A percentile compares a stretch with the other conserved stretches of the same genome.
These are phyloP conservation scores for Calephelis virginiensis DNA, from an alignment of 1,140 invertebrate genomes.

Conservation along the genomic window DNA sequence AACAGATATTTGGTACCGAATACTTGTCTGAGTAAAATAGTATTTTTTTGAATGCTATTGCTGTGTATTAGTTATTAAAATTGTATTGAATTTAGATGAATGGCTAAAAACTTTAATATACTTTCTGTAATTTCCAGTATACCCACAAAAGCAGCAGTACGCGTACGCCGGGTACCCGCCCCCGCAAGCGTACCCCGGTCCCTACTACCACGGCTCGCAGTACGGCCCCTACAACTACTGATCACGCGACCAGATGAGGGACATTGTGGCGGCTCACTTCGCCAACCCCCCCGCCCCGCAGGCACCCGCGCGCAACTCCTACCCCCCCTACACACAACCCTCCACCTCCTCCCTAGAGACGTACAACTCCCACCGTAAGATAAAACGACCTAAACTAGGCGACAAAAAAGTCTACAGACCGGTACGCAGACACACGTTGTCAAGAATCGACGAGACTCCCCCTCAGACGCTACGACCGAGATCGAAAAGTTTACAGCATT, in stretches of 20 bases:
- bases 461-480: slow-evolving; percentile 40
- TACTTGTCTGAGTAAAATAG: too few species aligned
- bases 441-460: slow-evolving; percentile 68
- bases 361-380: slow-evolving; percentile 61
- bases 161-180: slow-evolving; percentile 90
- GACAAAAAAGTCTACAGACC: slow-evolving; percentile 61
- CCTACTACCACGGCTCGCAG: slow-evolving; percentile 94
- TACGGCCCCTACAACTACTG: slow-evolving; percentile 95
- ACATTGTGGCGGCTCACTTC: slow-evolving; percentile 59
- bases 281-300: slow-evolving; percentile 64
- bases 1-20: too few species aligned
- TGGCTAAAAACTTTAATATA: neutral
- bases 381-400: slow-evolving; percentile 53
- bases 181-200: slow-evolving; percentile 89
- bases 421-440: slow-evolving; percentile 58
- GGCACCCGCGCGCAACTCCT: slow-evolving; percentile 63
- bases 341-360: slow-evolving; percentile 46
- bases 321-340: slow-evolving; percentile 38
- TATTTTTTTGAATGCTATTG: too few species aligned
- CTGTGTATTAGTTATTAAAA: too few species aligned
- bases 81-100: too few species aligned
- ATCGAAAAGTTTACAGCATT: slow-evolving; percentile 59
- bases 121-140: slow-evolving; percentile 81
- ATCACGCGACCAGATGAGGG: slow-evolving; percentile 76
- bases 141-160: slow-evolving; percentile 96